Percentiles rank a stretch among this genome's conserved stretches.
These are phyloP conservation scores for Coronaproctus castanopsis DNA, from an alignment of 2,888 invertebrate genomes.

Conservation along the genomic window DNA sequence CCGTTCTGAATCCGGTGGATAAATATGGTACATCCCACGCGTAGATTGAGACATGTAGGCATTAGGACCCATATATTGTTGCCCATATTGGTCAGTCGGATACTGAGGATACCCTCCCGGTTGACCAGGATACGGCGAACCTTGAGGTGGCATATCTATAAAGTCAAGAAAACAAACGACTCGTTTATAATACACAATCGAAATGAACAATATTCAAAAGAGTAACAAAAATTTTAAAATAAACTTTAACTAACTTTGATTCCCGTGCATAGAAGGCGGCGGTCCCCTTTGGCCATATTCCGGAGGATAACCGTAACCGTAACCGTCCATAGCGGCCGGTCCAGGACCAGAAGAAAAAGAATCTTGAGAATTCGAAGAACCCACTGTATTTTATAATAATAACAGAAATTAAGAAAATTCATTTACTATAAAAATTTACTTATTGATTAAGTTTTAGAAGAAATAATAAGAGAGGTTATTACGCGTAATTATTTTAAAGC, in stretches of 20 bases:
- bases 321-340: slow-evolving; percentile 56
- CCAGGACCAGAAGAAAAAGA: slow-evolving; percentile 60
- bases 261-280: slow-evolving; percentile 11
- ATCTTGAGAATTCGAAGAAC: slow-evolving; percentile 78
- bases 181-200: background rate
- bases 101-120: slow-evolving; percentile 29
- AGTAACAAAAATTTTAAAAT: no score
- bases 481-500: no score
- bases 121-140: slow-evolving; percentile 25
- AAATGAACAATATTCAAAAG: background rate
- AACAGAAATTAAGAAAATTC: no score
- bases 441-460: no score
- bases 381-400: no score
- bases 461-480: no score
- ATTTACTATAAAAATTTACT: no score
- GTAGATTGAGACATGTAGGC: background rate
- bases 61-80: slow-evolving; percentile 27
- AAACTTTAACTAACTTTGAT: slow-evolving; percentile 6
- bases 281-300: slow-evolving; percentile 52
- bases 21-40: slow-evolving; percentile 12
- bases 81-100: slow-evolving; percentile 30
- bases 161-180: background rate
- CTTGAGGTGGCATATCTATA: slow-evolving; percentile 17
- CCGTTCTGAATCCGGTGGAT: slow-evolving; percentile 20
- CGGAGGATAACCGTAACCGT: slow-evolving; percentile 41